These are phyloP conservation scores for Rhynchonycteris naso DNA, from an alignment of 2,797 vertebrate species.

Conservation along the genomic window DNA sequence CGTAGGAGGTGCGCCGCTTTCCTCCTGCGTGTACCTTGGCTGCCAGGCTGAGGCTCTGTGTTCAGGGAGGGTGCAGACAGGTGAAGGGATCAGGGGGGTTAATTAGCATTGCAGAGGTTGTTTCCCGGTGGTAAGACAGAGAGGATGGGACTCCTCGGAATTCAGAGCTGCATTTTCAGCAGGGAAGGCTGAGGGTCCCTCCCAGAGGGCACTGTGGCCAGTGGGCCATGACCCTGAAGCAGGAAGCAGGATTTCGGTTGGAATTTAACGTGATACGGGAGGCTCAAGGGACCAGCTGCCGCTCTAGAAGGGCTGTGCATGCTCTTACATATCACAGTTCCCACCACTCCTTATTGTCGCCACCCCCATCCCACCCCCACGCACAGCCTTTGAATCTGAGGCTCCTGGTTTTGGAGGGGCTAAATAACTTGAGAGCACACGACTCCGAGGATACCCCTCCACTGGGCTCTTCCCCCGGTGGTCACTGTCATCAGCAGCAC, in stretches of 20 bases:
- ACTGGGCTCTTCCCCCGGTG: not conserved
- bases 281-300: not conserved
- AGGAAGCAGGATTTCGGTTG: not conserved
- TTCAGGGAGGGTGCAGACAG: not conserved
- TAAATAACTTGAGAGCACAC: not conserved
- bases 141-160: not conserved
- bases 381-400: not conserved
- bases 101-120: not conserved
- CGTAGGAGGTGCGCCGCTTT: accelerated
- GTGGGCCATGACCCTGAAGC: not conserved
- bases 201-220: not conserved
- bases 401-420: not conserved
- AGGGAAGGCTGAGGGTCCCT: not conserved
- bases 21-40: not conserved
- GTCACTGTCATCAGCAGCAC: not conserved
- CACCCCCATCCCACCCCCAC: too few relatives aligned
- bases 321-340: not conserved
- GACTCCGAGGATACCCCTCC: not conserved
- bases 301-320: not conserved
- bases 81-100: not conserved
- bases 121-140: not conserved
- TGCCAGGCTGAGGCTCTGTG: not conserved
- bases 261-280: not conserved
- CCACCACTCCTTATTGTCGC: not conserved
- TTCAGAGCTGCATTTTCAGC: not conserved